Evolutionary conservation across 2,888 invertebrate species (phyloP), one percentile per base, ranked within the genome.

Genomic region (Glyphotaelius pellucidus): DNA sequence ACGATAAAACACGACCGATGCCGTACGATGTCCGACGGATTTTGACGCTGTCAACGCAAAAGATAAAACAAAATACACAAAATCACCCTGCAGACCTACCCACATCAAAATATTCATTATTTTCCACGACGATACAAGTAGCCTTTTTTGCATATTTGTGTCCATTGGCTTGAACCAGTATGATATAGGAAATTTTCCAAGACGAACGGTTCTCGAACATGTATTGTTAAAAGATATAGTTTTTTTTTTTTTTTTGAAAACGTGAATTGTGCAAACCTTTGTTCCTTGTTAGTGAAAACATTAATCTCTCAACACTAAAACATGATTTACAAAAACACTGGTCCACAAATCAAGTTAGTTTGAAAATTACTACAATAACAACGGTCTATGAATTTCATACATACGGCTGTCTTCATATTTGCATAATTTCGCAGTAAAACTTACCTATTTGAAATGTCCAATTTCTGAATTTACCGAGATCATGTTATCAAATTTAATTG

Each of bases 391-490:
- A 67, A 25, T 86, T 86, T 38, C 88, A 35, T n/a, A 47, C 83
- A 31, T 35, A 38, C 42, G 25, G 19, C 19, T 89, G 79, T 89
- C 88, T 89, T 79, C 35, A 25, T n/a, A 89, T 89, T 89, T 79
- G 80, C 88, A 89, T 89, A 89, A 89, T 89, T 89, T 35, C n/a
- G 88, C 88, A 79, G 88, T 89, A 80, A 89, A 89, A 79, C 32
- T 86, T 35, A 83, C 35, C 32, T 32, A 38, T 89, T 89, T 32
- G 38, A 89, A 89, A 79, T 89, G 88, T 25, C 88, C 19, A 79
- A 42, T 79, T 89, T 89, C 31, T 31, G 79, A 89, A 80, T 79
- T 89, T 79, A 89, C 88, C 35, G 88, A 80, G 88, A 89, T 89
- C 88, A 79, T 25, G 88, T 79, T 32, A 32, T 79, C 30, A 89